Evolutionary conservation across 2,113 vertebrate genomes (phyloP), one percentile per base, ranked within the genome.

Genomic region (Semnornis frantzii): DNA sequence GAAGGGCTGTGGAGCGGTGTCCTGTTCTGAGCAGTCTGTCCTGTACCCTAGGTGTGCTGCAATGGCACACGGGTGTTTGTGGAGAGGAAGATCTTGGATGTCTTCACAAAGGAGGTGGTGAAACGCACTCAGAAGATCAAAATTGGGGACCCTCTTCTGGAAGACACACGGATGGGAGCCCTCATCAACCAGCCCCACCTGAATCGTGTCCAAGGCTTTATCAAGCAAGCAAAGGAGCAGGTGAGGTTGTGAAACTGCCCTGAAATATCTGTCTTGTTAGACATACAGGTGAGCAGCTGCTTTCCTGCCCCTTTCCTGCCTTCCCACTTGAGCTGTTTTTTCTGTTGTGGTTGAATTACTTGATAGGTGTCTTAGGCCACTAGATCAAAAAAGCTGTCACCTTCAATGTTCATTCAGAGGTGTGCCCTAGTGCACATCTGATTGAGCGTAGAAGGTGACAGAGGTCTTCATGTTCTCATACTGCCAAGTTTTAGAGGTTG

Each of bases 61-160:
- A 99, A 99, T 0, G 99, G 99, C 31, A 99, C 99, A 0, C 97
- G 99, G 15, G 99, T 99, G 21, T 99, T 98, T 83, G 99, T 99
- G 54, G 98, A 99, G 82, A 98, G 96, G 69, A 98, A 98, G 37
- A 98, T 99, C 72, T 65, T 99, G 96, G 97, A 98, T 15, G 90
- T 93, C 79, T 99, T 99, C 96, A 97, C 98, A 50, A 98, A 99
- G 54, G 98, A 98, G 74, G 99, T 99, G 75, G 98, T 99, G 79
- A 98, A 98, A 78, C 98, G 97, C 96, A 99, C 99, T 15, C 98
- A 99, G 93, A 98, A 96, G 81, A 99, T 99, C 78, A 86, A 97
- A 82, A 70, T 99, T 68, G 99, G 99, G 27, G 99, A 99, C 93
- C 99, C 99, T 0, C 97, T 99, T 71, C 96, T 98, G 79, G 97